Evolutionary conservation across 1,140 invertebrate species (phyloP).

Genomic region (Samia ricini): DNA sequence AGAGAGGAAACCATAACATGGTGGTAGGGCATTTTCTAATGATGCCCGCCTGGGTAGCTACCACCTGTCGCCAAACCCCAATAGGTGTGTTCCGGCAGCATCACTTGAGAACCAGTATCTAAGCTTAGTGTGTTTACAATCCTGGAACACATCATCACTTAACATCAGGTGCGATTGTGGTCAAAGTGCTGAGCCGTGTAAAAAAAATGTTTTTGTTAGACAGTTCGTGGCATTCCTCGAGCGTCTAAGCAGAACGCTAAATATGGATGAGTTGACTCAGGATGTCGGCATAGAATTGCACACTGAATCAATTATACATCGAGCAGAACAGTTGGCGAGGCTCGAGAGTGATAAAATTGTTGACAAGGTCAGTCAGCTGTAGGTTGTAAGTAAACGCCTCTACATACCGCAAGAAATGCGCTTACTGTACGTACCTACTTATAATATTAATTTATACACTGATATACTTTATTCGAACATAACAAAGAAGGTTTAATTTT

Average conservation of each 20-base stretch:
- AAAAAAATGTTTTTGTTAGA: background rate
- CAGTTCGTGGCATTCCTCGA: conserved; percentile 87
- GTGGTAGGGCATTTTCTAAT: too few relatives aligned
- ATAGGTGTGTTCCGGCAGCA: too few relatives aligned
- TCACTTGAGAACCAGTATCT: too few relatives aligned
- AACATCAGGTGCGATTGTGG: too few relatives aligned
- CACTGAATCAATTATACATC: conserved; percentile 86
- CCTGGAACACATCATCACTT: too few relatives aligned
- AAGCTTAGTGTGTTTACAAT: too few relatives aligned
- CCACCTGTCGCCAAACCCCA: too few relatives aligned
- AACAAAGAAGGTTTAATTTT: background rate
- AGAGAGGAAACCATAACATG: too few relatives aligned
- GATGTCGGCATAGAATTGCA: conserved; percentile 88
- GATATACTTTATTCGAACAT: background rate
- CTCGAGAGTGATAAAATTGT: conserved; percentile 88
- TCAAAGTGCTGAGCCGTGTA: too few relatives aligned
- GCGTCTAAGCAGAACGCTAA: conserved; percentile 83
- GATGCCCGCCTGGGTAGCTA: too few relatives aligned
- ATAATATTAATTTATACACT: conserved; percentile 12
- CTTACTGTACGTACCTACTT: conserved; percentile 10
- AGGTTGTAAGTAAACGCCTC: conserved; percentile 11
- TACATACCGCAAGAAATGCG: conserved; percentile 11
- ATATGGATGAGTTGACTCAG: conserved; percentile 87
- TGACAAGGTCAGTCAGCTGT: conserved; percentile 81
- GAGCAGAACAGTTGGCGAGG: conserved; percentile 87